A percentile compares a stretch with the other conserved stretches of the same genome.
Evolutionary conservation across 2,888 invertebrate species (phyloP).

Genomic region (Lasioglossum vierecki): DNA sequence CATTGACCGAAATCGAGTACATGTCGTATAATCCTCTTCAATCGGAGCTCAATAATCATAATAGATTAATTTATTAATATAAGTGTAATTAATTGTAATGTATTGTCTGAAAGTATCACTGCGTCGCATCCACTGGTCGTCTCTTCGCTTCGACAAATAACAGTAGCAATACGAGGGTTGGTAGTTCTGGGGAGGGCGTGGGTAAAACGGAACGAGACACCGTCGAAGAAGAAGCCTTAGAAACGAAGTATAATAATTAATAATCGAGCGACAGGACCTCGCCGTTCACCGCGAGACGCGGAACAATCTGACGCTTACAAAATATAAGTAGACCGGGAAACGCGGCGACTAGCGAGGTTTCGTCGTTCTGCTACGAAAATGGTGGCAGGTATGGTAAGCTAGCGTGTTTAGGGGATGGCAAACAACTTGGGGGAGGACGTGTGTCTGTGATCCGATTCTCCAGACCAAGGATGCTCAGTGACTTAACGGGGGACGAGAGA

Average conservation of each 20-base stretch:
- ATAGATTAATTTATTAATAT: slow-evolving; percentile 82
- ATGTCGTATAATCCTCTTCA: slow-evolving; percentile 75
- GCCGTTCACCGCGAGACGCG: slow-evolving; percentile 37
- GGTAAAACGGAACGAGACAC: slow-evolving; percentile 26
- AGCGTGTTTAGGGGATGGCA: not conserved
- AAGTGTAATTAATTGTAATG: slow-evolving; percentile 83
- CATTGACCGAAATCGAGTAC: slow-evolving; percentile 81
- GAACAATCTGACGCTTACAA: slow-evolving; percentile 70
- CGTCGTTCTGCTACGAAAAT: not conserved
- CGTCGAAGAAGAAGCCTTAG: not conserved
- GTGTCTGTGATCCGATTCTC: slow-evolving; percentile 44
- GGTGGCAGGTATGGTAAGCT: slow-evolving; percentile 1
- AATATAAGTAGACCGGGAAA: slow-evolving; percentile 69
- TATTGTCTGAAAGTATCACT: slow-evolving; percentile 84
- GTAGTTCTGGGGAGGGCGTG: not conserved
- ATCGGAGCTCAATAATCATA: slow-evolving; percentile 81
- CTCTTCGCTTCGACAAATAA: slow-evolving; percentile 59
- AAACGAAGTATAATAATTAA: not conserved
- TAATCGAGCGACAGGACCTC: slow-evolving; percentile 10
- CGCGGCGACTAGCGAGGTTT: slow-evolving; percentile 33
- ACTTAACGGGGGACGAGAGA: slow-evolving; percentile 74
- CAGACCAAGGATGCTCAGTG: slow-evolving; percentile 82
- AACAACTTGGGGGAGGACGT: not conserved
- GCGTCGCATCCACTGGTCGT: slow-evolving; percentile 81
- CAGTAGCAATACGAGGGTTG: not conserved